Evolutionary conservation across 2,797 vertebrate genomes (phyloP).

Genomic region (Molossus molossus): DNA sequence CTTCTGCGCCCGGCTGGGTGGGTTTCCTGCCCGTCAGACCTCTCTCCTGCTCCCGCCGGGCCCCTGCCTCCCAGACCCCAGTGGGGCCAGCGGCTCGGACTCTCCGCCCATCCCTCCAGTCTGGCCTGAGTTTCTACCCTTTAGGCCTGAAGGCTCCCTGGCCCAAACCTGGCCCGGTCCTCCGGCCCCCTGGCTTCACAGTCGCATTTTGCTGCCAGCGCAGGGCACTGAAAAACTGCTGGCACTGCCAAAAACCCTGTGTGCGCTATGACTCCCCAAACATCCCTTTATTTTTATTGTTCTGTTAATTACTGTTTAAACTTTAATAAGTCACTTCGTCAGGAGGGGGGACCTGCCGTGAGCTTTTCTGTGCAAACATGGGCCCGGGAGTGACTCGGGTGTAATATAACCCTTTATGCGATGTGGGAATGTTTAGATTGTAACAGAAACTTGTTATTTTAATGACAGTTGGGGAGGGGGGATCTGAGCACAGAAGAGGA

Average conservation of each 20-base stretch:
- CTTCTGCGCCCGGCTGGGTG: not conserved
- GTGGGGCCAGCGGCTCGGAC: rapidly evolving
- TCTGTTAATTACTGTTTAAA: slow-evolving; percentile 96
- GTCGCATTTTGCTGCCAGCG: slow-evolving; percentile 90
- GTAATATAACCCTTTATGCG: slow-evolving; percentile 93
- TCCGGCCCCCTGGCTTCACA: slow-evolving; percentile 76
- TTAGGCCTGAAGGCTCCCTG: slow-evolving; percentile 61
- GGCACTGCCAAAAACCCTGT: slow-evolving; percentile 93
- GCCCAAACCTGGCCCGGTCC: slow-evolving; percentile 6
- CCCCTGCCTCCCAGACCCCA: not conserved
- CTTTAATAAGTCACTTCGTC: slow-evolving; percentile 94
- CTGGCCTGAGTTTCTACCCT: not conserved
- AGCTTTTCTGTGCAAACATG: slow-evolving; percentile 92
- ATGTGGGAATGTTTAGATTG: slow-evolving; percentile 99
- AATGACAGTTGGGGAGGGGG: slow-evolving; percentile 90
- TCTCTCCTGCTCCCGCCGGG: not conserved
- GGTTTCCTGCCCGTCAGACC: not conserved
- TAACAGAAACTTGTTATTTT: slow-evolving; percentile 98
- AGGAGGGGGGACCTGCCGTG: slow-evolving; percentile 93
- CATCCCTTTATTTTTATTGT: slow-evolving; percentile 95
- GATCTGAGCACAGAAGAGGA: not conserved
- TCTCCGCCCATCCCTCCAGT: not conserved
- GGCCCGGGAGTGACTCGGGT: slow-evolving; percentile 92
- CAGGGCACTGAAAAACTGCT: slow-evolving; percentile 93
- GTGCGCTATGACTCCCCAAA: slow-evolving; percentile 93